Percentiles rank a stretch among this genome's conserved stretches.
phyloP scores from a whole-genome alignment of 1,140 invertebrate species.

The Panagrolaimus sp. region DNA sequence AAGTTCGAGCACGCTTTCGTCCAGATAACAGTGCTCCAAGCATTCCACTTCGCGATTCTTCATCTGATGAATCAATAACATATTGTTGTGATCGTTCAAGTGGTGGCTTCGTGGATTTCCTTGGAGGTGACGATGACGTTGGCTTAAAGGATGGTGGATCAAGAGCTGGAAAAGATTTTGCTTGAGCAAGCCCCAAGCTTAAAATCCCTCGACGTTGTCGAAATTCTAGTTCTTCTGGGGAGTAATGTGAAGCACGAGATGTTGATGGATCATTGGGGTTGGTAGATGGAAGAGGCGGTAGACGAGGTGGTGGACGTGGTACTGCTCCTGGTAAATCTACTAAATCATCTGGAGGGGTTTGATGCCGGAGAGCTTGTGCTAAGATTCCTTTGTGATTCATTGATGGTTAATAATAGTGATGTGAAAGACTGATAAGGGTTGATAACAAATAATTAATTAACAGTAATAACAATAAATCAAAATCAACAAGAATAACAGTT shows the following conservation, averaged over 20 bases:
- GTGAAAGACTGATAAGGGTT: too few species aligned
- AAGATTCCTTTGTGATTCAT: neutral
- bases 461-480: too few species aligned
- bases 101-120: neutral
- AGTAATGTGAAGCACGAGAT: conserved; percentile 13
- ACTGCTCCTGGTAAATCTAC: neutral
- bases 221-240: conserved; percentile 29
- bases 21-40: conserved; percentile 16
- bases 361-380: neutral
- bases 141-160: neutral
- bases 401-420: too few species aligned
- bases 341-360: neutral
- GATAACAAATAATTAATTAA: too few species aligned
- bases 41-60: conserved; percentile 45
- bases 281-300: neutral
- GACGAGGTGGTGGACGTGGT: neutral
- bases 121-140: neutral
- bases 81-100: neutral
- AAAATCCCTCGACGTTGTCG: conserved; percentile 29
- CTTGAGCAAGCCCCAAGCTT: conserved; percentile 12
- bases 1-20: neutral
- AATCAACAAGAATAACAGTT: too few species aligned
- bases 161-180: conserved; percentile 8
- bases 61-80: conserved; percentile 35
- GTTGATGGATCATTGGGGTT: neutral